Evolutionary conservation across 2,113 vertebrate species (phyloP).

Genomic region (Thomomys bottae): DNA sequence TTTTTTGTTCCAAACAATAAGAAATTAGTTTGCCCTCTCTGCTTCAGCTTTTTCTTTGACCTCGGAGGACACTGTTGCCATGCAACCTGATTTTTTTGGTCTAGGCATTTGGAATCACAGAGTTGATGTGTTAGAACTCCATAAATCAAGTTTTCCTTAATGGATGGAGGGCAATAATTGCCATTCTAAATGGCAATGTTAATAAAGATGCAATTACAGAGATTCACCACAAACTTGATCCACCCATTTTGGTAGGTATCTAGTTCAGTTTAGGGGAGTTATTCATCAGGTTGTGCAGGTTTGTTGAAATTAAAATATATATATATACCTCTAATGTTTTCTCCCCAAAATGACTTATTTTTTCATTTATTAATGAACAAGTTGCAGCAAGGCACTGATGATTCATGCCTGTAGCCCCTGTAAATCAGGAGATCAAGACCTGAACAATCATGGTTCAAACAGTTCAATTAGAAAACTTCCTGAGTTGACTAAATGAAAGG

Average conservation of each 20-base stretch:
- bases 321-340: background rate
- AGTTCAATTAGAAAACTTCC: too few species aligned
- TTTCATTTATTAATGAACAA: conserved; percentile 32
- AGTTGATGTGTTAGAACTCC: background rate
- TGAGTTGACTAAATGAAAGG: too few species aligned
- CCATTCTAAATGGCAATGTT: conserved; percentile 12
- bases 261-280: background rate
- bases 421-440: too few species aligned
- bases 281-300: background rate
- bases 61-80: background rate
- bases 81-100: background rate
- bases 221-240: background rate
- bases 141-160: conserved; percentile 25
- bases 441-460: too few species aligned
- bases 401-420: too few species aligned
- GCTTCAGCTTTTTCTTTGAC: conserved; percentile 21
- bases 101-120: background rate
- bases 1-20: background rate
- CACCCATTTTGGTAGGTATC: background rate
- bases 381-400: too few species aligned
- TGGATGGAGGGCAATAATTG: conserved; percentile 14
- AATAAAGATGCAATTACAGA: conserved; percentile 65
- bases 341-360: conserved; percentile 30
- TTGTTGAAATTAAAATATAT: background rate
- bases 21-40: background rate